Conservation (phyloP, 2,888 invertebrate genomes). For the Cosmopolites sordidus region DNA sequence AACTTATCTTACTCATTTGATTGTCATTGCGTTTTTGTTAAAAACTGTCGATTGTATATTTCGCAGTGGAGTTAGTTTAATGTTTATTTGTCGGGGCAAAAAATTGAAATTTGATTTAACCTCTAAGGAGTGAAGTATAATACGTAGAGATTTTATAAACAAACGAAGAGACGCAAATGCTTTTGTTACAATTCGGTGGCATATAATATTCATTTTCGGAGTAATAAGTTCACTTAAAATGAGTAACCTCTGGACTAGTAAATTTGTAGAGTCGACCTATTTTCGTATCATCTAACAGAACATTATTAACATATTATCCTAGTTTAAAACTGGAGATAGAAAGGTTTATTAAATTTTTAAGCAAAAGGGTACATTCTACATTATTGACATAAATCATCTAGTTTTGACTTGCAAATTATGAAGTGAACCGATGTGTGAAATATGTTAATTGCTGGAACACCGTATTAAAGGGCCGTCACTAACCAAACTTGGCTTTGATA, state of each 20-base stretch:
- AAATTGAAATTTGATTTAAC: too few species aligned
- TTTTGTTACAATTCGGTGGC: too few species aligned
- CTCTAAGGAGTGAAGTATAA: too few species aligned
- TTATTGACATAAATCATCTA: conserved; percentile 21
- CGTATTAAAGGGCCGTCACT: conserved; percentile 12
- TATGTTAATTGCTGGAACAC: conserved; percentile 22
- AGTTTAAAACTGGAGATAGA: neutral
- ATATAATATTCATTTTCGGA: too few species aligned
- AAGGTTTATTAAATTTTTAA: neutral
- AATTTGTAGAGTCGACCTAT: neutral
- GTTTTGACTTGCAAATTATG: conserved; percentile 22
- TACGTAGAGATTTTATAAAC: too few species aligned
- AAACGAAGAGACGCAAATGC: too few species aligned
- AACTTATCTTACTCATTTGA: too few species aligned
- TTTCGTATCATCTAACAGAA: neutral
- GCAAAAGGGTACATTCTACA: conserved; percentile 1
- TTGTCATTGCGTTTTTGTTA: too few species aligned
- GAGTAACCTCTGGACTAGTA: neutral
- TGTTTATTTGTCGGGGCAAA: too few species aligned
- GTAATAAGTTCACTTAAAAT: neutral
- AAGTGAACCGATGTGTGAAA: conserved; percentile 23
- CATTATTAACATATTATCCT: conserved; percentile 1
- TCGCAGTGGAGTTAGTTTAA: too few species aligned
- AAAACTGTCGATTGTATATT: too few species aligned
- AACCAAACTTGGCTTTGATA: conserved; percentile 14